Percentiles rank a stretch among this genome's conserved stretches.
phyloP scores from a whole-genome alignment of 1,140 invertebrate species.

The Ceratosolen solmsi region DNA sequence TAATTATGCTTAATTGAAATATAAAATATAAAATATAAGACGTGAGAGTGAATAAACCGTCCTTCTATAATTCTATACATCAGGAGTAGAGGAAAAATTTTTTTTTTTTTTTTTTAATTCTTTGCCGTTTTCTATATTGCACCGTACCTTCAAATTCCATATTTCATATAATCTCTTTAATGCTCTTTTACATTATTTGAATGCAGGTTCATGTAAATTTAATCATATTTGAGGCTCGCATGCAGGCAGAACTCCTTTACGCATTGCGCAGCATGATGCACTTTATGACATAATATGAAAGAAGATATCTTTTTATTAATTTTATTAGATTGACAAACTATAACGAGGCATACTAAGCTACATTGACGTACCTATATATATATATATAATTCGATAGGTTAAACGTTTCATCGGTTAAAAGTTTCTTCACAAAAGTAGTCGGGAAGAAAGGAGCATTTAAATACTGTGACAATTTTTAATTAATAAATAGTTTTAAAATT shows the following conservation, averaged over 20 bases:
- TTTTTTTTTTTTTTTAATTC: too few relatives aligned
- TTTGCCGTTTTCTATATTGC: not conserved
- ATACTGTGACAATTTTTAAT: not conserved
- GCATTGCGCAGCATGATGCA: conserved; percentile 85
- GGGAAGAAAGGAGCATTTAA: not conserved
- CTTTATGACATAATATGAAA: conserved; percentile 79
- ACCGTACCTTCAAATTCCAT: not conserved
- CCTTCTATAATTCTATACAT: too few relatives aligned
- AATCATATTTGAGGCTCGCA: conserved; percentile 90
- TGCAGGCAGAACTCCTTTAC: conserved; percentile 91
- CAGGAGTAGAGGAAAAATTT: too few relatives aligned
- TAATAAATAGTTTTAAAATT: not conserved
- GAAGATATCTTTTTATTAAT: not conserved
- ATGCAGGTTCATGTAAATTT: conserved; percentile 83
- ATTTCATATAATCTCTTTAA: not conserved
- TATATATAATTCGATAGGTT: not conserved
- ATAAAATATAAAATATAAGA: too few relatives aligned
- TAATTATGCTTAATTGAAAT: too few relatives aligned
- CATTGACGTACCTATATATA: not conserved
- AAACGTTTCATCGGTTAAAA: too few relatives aligned
- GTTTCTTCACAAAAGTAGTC: not conserved
- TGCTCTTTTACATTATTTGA: not conserved
- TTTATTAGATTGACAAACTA: not conserved
- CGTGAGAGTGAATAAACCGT: too few relatives aligned
- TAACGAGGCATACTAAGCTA: not conserved